Percentiles rank a stretch among this genome's conserved stretches.
phyloP scores from a whole-genome alignment of 23 tunicate genomes.

The Trididemnum nubilum region DNA sequence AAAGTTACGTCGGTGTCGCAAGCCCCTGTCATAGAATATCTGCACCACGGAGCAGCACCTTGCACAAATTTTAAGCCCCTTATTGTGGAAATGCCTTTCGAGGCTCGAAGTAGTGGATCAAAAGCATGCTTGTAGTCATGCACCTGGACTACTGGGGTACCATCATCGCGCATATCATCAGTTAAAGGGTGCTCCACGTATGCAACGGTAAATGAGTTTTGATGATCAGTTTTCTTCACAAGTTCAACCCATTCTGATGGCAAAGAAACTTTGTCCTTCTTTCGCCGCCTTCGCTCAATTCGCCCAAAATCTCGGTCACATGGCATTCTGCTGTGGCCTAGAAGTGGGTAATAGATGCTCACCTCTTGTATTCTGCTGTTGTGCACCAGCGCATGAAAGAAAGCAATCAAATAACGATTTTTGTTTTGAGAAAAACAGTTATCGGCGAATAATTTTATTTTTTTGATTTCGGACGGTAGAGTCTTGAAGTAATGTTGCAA shows the following conservation, averaged over 20 bases:
- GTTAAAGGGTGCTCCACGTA: constrained; percentile 15
- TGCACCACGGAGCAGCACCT: not conserved
- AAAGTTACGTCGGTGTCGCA: not conserved
- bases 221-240: constrained; percentile 2
- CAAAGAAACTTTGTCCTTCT: not conserved
- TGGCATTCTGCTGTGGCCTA: constrained; percentile 14
- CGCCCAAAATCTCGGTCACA: constrained; percentile 21
- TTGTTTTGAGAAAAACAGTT: constrained; percentile 26
- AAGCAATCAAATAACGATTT: not conserved
- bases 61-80: not conserved
- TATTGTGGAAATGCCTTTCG: not conserved
- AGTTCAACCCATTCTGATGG: constrained; percentile 21
- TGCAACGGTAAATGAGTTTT: not conserved
- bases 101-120: not conserved
- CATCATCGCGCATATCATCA: not conserved
- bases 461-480: not conserved
- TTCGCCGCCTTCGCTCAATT: not conserved
- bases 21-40: constrained; percentile 14
- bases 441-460: constrained; percentile 3
- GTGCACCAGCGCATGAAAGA: not conserved
- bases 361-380: not conserved
- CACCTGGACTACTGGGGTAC: not conserved
- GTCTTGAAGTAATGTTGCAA: not conserved
- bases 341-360: not conserved
- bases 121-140: not conserved